Percentiles rank a stretch among this genome's conserved stretches.
phyloP scores from a whole-genome alignment of 2,797 vertebrate species.

The Capromys pilorides region DNA sequence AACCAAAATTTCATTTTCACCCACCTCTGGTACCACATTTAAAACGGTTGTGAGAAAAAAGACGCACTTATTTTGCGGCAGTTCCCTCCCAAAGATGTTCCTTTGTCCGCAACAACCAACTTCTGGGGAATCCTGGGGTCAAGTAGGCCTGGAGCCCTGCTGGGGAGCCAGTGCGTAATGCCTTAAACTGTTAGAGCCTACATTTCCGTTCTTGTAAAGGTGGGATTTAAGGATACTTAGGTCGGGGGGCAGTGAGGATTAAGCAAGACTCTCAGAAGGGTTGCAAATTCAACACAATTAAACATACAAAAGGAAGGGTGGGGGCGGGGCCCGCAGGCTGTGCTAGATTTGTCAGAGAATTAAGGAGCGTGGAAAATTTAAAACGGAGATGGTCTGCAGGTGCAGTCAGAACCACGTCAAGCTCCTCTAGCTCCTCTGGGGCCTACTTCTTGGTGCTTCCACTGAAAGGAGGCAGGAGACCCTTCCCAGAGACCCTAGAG shows the following conservation, averaged over 20 bases:
- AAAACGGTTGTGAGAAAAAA: not conserved
- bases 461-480: not conserved
- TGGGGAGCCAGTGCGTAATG: not conserved
- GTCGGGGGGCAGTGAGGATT: not conserved
- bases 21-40: not conserved
- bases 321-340: no score
- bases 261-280: not conserved
- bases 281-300: not conserved
- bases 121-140: not conserved
- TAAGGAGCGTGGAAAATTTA: not conserved
- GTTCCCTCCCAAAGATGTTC: not conserved
- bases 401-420: not conserved
- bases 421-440: not conserved
- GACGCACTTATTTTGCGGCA: not conserved
- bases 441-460: not conserved
- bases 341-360: not conserved
- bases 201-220: not conserved
- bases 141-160: not conserved
- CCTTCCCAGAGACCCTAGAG: no score
- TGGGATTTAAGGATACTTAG: not conserved
- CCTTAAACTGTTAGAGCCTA: not conserved
- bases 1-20: constrained; percentile 37
- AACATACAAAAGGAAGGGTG: not conserved
- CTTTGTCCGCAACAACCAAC: not conserved
- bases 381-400: not conserved